phyloP scores from a whole-genome alignment of 2,113 vertebrate species.

The Oreochromis spilurus region DNA sequence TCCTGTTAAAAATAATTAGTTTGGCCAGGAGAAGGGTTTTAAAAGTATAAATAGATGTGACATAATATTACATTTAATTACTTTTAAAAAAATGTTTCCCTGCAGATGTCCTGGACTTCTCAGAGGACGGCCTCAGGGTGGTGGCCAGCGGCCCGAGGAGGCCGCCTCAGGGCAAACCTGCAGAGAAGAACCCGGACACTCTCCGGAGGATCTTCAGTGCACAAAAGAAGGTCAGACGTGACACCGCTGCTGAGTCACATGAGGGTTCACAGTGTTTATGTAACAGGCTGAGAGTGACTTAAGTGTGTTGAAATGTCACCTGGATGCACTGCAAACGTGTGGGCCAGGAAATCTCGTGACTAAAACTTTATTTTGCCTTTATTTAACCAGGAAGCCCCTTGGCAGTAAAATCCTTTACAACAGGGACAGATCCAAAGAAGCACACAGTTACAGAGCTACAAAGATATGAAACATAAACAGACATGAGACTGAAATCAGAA shows the following conservation, averaged over 20 bases:
- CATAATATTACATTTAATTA: background rate
- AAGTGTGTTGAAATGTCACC: background rate
- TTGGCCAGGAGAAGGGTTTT: background rate
- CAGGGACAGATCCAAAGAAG: accelerated
- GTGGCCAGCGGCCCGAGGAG: conserved; percentile 80
- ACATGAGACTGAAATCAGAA: background rate
- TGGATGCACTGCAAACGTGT: background rate
- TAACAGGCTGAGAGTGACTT: background rate
- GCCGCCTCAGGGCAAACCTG: conserved; percentile 72
- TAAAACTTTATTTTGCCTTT: background rate
- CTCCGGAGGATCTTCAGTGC: conserved; percentile 96
- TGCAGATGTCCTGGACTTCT: conserved; percentile 76
- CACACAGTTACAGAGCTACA: background rate
- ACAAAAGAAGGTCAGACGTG: conserved; percentile 85
- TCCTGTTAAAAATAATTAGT: background rate
- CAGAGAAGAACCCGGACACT: conserved; percentile 88
- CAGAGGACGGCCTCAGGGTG: conserved; percentile 77
- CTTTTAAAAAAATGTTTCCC: background rate
- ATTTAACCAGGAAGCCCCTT: background rate
- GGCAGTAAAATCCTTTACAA: background rate
- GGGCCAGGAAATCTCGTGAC: background rate
- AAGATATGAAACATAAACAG: background rate
- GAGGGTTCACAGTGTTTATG: background rate
- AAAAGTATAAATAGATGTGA: background rate
- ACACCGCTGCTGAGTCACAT: background rate